phyloP scores from a whole-genome alignment of 2,113 vertebrate species.

The Lutjanus erythropterus region DNA sequence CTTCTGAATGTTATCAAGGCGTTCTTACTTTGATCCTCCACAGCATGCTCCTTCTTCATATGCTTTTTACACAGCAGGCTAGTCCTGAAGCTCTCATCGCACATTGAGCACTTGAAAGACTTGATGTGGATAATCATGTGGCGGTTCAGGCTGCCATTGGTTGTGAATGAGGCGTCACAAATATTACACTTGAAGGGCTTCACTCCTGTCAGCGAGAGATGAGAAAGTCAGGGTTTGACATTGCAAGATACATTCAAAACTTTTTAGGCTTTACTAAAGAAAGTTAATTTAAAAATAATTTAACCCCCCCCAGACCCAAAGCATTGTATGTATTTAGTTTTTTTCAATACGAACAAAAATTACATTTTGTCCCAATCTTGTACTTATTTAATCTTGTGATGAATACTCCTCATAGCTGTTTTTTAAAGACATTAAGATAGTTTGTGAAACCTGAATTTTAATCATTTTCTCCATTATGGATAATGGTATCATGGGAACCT shows the following conservation, averaged over 20 bases:
- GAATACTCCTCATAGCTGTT: neutral
- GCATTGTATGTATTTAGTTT: no score
- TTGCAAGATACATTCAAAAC: neutral
- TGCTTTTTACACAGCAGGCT: slow-evolving; percentile 94
- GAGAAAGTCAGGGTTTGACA: neutral
- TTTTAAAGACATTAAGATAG: neutral
- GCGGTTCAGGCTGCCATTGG: slow-evolving; percentile 97
- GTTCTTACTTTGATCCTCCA: slow-evolving; percentile 84
- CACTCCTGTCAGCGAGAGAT: slow-evolving; percentile 84
- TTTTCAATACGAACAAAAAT: no score
- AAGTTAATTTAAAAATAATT: neutral
- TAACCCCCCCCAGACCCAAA: neutral
- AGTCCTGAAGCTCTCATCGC: slow-evolving; percentile 94
- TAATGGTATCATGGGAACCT: neutral
- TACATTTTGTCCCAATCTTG: neutral
- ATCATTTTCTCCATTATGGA: neutral
- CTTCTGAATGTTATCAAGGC: neutral
- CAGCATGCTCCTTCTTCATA: slow-evolving; percentile 92
- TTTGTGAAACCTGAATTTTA: neutral
- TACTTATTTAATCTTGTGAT: neutral
- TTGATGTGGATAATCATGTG: slow-evolving; percentile 96
- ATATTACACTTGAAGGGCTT: slow-evolving; percentile 95
- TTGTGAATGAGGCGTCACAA: slow-evolving; percentile 94
- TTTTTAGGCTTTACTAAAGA: neutral
- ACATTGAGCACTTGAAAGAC: slow-evolving; percentile 94